Base-by-base conservation (phyloP, 2,888 invertebrate species). In the Andrena dorsata region DNA sequence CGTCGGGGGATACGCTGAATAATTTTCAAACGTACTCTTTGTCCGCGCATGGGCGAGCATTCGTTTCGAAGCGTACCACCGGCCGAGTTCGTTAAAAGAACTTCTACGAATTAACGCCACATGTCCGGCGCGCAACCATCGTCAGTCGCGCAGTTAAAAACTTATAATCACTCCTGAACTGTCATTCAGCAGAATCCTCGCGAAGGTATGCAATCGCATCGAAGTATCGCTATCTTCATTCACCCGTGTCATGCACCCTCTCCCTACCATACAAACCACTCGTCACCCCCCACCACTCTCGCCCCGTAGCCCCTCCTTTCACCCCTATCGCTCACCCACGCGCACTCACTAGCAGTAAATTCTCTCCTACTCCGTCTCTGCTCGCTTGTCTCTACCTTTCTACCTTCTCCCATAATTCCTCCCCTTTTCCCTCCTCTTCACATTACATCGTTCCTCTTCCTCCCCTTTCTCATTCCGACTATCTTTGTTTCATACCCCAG, bases 211-310 rank as follows among this genome's bases (percentile, higher is more conserved):
- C 56, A 64, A 76, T 80, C 69, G 65, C 61, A 71, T 72, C 64
- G 64, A 73, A 73, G n/a, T 66, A 78, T 80, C 75, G 65, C 79
- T 68, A 66, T 76, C 83, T 63, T 76, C 77, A 64, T 75, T 82
- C 66, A 58, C 32, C 26, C 41, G 28, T 75, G 35, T 63, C 61
- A 63, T 49, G 56, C 75, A 63, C 70, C 65, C 81, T 47, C 65
- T 35, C 53, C 63, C 23, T 51, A 30, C 47, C 53, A 56, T 64
- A 35, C 63, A 26, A 30, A 10, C 61, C 70, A 60, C 49, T 23
- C 68, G 16, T 13, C 3, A 41, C 71, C 49, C 13, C 61, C 30
- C 20, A 51, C 23, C 60, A 20, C 32, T 2, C 26, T 28, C 26
- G 1, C 13, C 20, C 41, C 41, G 41, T 41, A 41, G 41, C 41